phyloP scores from a whole-genome alignment of 2,888 invertebrate genomes.

The Chrysina gloriosa region DNA sequence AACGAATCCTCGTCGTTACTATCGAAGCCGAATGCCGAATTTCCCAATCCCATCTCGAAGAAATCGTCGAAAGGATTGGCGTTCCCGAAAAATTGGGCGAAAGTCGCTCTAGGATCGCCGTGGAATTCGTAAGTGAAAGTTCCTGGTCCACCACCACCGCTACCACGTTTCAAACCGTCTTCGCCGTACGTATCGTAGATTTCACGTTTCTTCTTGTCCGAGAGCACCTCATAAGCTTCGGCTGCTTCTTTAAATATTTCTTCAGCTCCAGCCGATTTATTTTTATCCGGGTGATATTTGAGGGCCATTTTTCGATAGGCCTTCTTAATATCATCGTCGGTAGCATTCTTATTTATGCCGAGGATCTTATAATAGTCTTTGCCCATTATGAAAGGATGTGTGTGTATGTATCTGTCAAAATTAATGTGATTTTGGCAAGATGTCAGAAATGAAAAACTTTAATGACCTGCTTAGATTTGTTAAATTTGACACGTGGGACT shows the following conservation, averaged over 20 bases:
- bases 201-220: constrained; percentile 93
- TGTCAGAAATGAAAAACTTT: neutral
- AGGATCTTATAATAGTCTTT: constrained; percentile 97
- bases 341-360: constrained; percentile 83
- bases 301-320: constrained; percentile 94
- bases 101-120: constrained; percentile 94
- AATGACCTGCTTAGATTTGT: too few relatives aligned
- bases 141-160: constrained; percentile 66
- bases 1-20: constrained; percentile 74
- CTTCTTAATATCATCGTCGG: constrained; percentile 96
- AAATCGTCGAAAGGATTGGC: constrained; percentile 90
- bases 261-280: constrained; percentile 92
- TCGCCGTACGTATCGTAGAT: constrained; percentile 93
- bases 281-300: constrained; percentile 98
- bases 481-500: too few relatives aligned
- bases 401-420: neutral
- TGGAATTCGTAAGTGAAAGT: constrained; percentile 87
- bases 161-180: constrained; percentile 86
- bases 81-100: constrained; percentile 95
- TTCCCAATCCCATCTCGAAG: constrained; percentile 74
- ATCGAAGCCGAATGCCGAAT: constrained; percentile 69
- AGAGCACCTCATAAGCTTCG: constrained; percentile 96
- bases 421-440: neutral
- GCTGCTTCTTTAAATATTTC: constrained; percentile 95
- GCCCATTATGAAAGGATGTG: constrained; percentile 73